These are phyloP conservation scores for Anser brachyrhynchus DNA, from an alignment of 2,113 vertebrate genomes.

Conservation along the genomic window DNA sequence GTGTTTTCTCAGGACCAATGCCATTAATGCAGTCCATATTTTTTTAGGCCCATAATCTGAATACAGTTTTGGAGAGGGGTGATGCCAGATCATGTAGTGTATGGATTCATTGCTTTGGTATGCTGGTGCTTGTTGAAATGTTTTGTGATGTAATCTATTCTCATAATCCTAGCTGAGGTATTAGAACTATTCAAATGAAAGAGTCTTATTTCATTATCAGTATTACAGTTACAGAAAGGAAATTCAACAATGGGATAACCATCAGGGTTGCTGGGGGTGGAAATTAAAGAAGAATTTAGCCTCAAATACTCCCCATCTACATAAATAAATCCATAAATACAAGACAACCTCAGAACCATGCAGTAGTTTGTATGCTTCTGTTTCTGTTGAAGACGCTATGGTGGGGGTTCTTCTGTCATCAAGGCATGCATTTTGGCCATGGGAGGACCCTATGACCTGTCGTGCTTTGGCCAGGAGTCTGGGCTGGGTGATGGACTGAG, in stretches of 20 bases:
- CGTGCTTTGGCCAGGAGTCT: not conserved
- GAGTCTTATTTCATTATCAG: not conserved
- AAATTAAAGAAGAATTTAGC: not conserved
- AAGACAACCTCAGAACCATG: not conserved
- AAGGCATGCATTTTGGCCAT: rapidly evolving
- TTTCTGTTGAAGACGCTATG: not conserved
- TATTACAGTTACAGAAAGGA: not conserved
- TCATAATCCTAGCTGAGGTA: not conserved
- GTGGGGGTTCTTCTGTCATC: not conserved
- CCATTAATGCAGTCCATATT: not conserved
- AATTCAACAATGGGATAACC: not conserved
- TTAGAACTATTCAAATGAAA: not conserved
- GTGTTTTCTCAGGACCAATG: not conserved
- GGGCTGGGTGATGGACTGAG: not conserved
- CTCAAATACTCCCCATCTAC: not conserved
- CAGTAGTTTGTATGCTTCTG: not conserved
- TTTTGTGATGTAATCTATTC: not conserved
- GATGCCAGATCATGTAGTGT: rapidly evolving
- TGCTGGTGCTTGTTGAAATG: not conserved
- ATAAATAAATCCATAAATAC: not conserved
- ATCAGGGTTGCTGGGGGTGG: not conserved
- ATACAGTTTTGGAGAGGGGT: not conserved
- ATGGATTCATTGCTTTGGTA: not conserved
- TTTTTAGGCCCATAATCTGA: not conserved
- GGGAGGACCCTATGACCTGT: rapidly evolving